Evolutionary conservation across 2,113 vertebrate genomes (phyloP).

Genomic region (Cisticola juncidis): DNA sequence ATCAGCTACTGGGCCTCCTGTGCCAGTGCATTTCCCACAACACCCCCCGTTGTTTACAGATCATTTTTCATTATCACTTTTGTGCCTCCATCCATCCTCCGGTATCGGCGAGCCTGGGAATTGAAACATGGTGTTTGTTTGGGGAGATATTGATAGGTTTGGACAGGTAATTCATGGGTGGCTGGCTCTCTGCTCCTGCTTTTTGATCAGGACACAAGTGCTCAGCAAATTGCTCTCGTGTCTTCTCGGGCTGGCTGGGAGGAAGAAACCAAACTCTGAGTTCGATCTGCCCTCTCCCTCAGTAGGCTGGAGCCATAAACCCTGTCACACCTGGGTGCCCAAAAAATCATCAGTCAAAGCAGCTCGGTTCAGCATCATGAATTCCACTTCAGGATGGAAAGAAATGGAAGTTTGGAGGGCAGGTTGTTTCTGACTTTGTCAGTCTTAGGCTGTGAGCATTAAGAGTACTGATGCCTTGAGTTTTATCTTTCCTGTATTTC

Average conservation of each 20-base stretch:
- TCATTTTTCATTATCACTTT: not conserved
- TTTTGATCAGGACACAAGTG: not conserved
- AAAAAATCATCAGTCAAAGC: not conserved
- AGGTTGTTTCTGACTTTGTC: not conserved
- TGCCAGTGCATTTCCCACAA: not conserved
- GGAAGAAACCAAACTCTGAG: not conserved
- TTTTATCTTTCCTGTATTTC: too few relatives aligned
- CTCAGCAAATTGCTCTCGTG: not conserved
- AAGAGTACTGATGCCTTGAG: rapidly evolving
- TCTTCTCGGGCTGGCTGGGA: not conserved
- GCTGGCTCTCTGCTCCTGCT: not conserved
- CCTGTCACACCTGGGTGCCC: not conserved
- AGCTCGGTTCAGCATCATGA: not conserved
- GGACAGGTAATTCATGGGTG: slow-evolving; percentile 35
- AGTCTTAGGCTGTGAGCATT: not conserved
- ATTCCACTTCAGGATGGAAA: not conserved
- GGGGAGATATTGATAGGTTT: not conserved
- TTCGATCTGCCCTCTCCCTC: not conserved
- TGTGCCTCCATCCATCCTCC: not conserved
- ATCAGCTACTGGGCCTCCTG: not conserved
- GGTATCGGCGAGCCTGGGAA: not conserved
- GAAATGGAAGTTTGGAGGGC: not conserved
- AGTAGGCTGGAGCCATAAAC: not conserved
- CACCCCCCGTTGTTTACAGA: not conserved
- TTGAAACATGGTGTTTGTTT: slow-evolving; percentile 35